Conservation (phyloP, 1,140 invertebrate species). For the Tyrophagus putrescentiae region DNA sequence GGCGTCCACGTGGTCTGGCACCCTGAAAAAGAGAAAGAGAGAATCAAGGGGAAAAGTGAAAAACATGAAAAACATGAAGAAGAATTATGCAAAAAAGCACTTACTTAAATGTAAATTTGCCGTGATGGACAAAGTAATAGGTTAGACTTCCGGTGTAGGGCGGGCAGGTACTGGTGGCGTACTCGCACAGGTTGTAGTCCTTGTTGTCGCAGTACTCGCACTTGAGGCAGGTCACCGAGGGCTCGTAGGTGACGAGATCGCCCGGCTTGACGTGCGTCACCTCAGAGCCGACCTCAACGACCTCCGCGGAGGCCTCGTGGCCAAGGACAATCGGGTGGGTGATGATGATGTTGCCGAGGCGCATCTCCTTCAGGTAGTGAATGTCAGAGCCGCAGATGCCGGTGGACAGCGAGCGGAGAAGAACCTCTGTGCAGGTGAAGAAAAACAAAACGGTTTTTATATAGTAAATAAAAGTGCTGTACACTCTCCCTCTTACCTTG, state of each 20-base stretch:
- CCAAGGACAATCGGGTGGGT: constrained; percentile 72
- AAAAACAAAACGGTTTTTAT: neutral
- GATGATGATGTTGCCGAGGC: constrained; percentile 65
- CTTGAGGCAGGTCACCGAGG: constrained; percentile 65
- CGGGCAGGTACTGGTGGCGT: constrained; percentile 58
- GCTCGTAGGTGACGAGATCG: constrained; percentile 82
- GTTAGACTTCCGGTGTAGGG: constrained; percentile 30
- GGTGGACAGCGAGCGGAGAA: constrained; percentile 56
- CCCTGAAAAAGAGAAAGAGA: constrained; percentile 19
- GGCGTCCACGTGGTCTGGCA: constrained; percentile 69
- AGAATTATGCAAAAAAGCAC: neutral
- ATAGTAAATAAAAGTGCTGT: neutral
- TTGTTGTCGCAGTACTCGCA: constrained; percentile 74
- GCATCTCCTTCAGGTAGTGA: constrained; percentile 66
- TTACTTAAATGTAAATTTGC: constrained; percentile 30
- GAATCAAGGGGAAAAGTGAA: neutral
- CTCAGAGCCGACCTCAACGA: constrained; percentile 50
- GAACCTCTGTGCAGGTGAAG: constrained; percentile 11
- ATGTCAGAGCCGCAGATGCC: constrained; percentile 94
- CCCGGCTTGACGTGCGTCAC: constrained; percentile 59
- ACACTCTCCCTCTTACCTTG: constrained; percentile 13
- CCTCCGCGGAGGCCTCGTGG: constrained; percentile 65
- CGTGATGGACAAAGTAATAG: constrained; percentile 26
- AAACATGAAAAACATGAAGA: neutral
- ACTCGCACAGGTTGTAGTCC: constrained; percentile 76